phyloP scores from a whole-genome alignment of 1,140 invertebrate genomes.

The Zaprionus taronus region DNA sequence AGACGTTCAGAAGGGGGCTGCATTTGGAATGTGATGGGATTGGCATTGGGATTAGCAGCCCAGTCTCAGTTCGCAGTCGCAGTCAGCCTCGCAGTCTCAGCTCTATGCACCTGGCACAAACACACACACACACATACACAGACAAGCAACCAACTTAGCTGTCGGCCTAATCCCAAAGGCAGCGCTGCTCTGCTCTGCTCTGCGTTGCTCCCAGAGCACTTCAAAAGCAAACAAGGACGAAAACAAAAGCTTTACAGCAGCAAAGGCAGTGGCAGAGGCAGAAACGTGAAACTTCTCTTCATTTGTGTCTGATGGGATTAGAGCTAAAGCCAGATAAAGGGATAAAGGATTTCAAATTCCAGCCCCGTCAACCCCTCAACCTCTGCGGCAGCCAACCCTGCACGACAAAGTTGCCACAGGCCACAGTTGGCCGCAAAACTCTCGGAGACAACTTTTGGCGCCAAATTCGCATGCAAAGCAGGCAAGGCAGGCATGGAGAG shows the following conservation, averaged over 20 bases:
- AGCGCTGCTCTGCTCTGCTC: slow-evolving; percentile 31
- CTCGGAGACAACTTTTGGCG: slow-evolving; percentile 64
- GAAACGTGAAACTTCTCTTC: slow-evolving; percentile 82
- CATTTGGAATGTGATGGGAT: slow-evolving; percentile 64
- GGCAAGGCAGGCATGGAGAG: slow-evolving; percentile 12
- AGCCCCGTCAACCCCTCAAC: slow-evolving; percentile 33
- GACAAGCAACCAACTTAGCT: slow-evolving; percentile 62
- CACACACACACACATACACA: slow-evolving; percentile 33
- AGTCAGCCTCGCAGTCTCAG: slow-evolving; percentile 23
- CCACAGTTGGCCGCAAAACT: slow-evolving; percentile 22
- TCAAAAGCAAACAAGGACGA: slow-evolving; percentile 64
- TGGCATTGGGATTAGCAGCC: slow-evolving; percentile 79
- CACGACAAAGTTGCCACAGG: slow-evolving; percentile 47
- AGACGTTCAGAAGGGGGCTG: slow-evolving; percentile 39
- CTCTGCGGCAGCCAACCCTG: slow-evolving; percentile 2
- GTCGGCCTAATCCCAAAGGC: slow-evolving; percentile 72
- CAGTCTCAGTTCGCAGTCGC: slow-evolving; percentile 40
- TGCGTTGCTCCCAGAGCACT: slow-evolving; percentile 45
- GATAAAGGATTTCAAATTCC: slow-evolving; percentile 82
- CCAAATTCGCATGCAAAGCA: slow-evolving; percentile 81
- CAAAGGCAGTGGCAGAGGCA: slow-evolving; percentile 36
- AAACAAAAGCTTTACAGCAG: slow-evolving; percentile 56
- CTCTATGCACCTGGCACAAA: slow-evolving; percentile 64
- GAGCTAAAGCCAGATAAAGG: slow-evolving; percentile 84
- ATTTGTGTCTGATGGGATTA: slow-evolving; percentile 85